Evolutionary conservation across 1,140 invertebrate genomes (phyloP), one percentile per base, ranked within the genome.

Genomic region (Choristoneura fumiferana): DNA sequence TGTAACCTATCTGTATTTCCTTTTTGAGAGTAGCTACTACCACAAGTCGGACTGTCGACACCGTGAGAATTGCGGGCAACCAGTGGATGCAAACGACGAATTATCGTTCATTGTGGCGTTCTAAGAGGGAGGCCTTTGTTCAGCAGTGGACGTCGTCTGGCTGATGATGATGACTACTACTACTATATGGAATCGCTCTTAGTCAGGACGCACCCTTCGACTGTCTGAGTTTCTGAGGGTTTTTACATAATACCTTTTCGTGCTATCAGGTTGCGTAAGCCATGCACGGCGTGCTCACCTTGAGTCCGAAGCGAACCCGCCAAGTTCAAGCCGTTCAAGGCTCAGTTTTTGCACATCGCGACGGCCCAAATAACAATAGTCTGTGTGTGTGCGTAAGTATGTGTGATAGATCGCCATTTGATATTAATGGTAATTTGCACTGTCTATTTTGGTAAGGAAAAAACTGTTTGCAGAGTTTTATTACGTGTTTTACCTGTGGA

Each of bases 251-350:
- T 49, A 49, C 43, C 18, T 49, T 49, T 29, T 49, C 29, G 18
- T 29, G 52, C 15, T 34, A 36, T 29, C 69, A 55, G 56, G 64
- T 84, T 84, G 84, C 79, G 78, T 81, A 84, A 85, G 63, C 65
- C 59, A 62, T 57, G 66, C 59, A 71, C 72, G 69, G 71, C 70
- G 69, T 68, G 59, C 70, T 84, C 66, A 71, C 84, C 82, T 86
- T 88, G 85, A 81, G 74, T 63, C 71, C 84, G 85, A 17, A 29
- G 22, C 22, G 22, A 87, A 87, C 84, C 82, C 75, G 43, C 45
- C 45, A 72, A 77, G 85, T 88, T 88, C 85, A 88, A 88, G 85
- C 82, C 74, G 85, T 88, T 88, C 85, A 88, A 88, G 85, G 83
- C 74, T 79, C 69, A 58, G 67, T 87, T 85, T 88, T 88, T 86